phyloP scores from a whole-genome alignment of 2,888 invertebrate species.

The Magallana nippona region DNA sequence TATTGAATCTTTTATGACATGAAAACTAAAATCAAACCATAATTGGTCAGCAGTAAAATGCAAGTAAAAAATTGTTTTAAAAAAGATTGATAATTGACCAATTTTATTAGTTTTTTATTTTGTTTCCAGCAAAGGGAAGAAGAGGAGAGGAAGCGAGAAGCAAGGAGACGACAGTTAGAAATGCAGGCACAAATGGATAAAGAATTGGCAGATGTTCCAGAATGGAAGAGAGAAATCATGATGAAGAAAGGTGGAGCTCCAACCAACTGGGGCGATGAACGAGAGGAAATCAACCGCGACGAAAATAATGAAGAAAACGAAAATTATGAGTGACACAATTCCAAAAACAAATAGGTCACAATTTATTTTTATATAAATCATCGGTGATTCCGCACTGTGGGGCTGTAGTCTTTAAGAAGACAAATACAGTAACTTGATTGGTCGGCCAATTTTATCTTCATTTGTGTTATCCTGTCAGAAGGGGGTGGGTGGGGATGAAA shows the following conservation, averaged over 20 bases:
- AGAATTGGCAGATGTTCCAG: slow-evolving; percentile 68
- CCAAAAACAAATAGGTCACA: slow-evolving; percentile 27
- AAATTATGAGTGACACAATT: slow-evolving; percentile 26
- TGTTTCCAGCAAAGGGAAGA: slow-evolving; percentile 43
- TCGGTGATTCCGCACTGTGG: neutral
- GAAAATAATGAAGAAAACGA: slow-evolving; percentile 41
- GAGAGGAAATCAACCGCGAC: slow-evolving; percentile 59
- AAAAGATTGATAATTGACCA: no score
- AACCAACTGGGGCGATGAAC: slow-evolving; percentile 64
- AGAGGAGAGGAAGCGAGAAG: slow-evolving; percentile 45
- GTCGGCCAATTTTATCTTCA: slow-evolving; percentile 8
- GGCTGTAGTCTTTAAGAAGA: slow-evolving; percentile 12
- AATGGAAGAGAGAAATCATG: slow-evolving; percentile 70
- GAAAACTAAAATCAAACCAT: no score
- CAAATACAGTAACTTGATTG: neutral
- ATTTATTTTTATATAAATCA: slow-evolving; percentile 36
- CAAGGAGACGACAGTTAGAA: slow-evolving; percentile 54
- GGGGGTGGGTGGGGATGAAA: neutral
- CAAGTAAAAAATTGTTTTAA: no score
- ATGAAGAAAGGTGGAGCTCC: slow-evolving; percentile 61
- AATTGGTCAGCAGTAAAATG: no score
- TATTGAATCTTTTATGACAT: no score
- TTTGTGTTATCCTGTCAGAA: neutral
- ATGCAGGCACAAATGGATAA: slow-evolving; percentile 55
- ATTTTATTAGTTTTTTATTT: no score